phyloP scores from a whole-genome alignment of 2,797 vertebrate species.

The Tragelaphus eurycerus region DNA sequence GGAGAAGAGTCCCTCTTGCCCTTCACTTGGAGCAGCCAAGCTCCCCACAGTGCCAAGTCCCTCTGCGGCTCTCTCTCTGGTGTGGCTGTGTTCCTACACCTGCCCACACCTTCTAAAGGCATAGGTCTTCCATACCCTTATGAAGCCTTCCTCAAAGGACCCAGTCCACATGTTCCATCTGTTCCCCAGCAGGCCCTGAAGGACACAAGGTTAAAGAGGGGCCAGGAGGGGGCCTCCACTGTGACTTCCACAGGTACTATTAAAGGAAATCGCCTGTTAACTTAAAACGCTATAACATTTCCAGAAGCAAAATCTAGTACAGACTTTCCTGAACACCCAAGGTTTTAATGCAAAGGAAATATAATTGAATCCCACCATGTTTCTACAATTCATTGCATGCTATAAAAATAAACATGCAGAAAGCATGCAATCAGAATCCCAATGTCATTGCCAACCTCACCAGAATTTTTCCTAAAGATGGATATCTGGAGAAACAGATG shows the following conservation, averaged over 20 bases:
- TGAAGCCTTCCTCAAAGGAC: background rate
- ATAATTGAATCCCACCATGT: slow-evolving; percentile 47
- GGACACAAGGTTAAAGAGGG: background rate
- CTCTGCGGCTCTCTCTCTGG: background rate
- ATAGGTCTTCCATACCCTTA: background rate
- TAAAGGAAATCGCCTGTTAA: slow-evolving; percentile 34
- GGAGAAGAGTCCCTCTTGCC: background rate
- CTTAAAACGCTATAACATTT: background rate
- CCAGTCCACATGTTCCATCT: background rate
- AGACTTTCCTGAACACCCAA: slow-evolving; percentile 43
- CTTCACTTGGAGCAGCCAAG: background rate
- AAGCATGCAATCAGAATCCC: slow-evolving; percentile 61
- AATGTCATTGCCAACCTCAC: slow-evolving; percentile 50
- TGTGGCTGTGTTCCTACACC: background rate
- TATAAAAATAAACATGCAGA: slow-evolving; percentile 72
- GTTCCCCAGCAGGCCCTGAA: background rate
- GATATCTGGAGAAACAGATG: slow-evolving; percentile 37
- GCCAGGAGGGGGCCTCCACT: background rate
- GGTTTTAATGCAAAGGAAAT: slow-evolving; percentile 65
- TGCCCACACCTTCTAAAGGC: background rate
- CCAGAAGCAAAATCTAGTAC: slow-evolving; percentile 18
- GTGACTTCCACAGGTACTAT: background rate
- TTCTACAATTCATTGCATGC: slow-evolving; percentile 63
- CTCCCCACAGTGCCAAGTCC: rapidly evolving
- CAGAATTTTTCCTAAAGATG: slow-evolving; percentile 50